Evolutionary conservation across 2,888 invertebrate species (phyloP).

Genomic region (Scelioninae gen. 1): DNA sequence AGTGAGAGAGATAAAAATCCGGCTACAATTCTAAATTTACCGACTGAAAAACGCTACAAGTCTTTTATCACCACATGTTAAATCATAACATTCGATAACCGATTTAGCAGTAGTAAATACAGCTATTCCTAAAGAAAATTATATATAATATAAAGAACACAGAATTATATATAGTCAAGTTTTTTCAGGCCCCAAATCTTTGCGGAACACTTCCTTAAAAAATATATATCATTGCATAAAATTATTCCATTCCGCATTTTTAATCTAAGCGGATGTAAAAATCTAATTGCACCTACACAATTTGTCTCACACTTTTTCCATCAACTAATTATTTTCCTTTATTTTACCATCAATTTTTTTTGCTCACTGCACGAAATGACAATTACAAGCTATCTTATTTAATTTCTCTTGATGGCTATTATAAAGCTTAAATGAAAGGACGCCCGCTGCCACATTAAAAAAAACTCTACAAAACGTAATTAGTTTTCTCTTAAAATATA

Average conservation of each 20-base stretch:
- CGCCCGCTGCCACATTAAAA: constrained; percentile 7
- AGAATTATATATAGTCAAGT: no score
- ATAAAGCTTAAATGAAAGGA: constrained; percentile 36
- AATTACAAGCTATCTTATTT: constrained; percentile 48
- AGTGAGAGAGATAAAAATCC: no score
- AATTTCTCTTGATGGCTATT: constrained; percentile 37
- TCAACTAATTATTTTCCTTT: constrained; percentile 39
- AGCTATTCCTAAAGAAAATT: no score
- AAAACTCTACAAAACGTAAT: constrained; percentile 28
- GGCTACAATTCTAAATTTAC: no score
- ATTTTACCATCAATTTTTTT: constrained; percentile 36
- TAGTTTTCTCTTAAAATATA: constrained; percentile 30
- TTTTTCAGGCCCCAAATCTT: no score
- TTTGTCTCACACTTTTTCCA: constrained; percentile 18
- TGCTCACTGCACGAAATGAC: constrained; percentile 27
- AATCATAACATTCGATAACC: no score
- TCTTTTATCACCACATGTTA: no score
- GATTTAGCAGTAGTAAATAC: no score
- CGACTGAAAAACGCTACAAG: no score
- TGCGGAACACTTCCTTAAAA: no score
- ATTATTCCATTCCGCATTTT: neutral
- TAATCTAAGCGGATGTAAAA: constrained; percentile 12
- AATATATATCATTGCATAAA: neutral
- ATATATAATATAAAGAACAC: no score
- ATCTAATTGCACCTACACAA: constrained; percentile 25